Percentiles rank a stretch among this genome's conserved stretches.
phyloP scores from a whole-genome alignment of 2,797 vertebrate species.

The Hapalemur alaotrensis region DNA sequence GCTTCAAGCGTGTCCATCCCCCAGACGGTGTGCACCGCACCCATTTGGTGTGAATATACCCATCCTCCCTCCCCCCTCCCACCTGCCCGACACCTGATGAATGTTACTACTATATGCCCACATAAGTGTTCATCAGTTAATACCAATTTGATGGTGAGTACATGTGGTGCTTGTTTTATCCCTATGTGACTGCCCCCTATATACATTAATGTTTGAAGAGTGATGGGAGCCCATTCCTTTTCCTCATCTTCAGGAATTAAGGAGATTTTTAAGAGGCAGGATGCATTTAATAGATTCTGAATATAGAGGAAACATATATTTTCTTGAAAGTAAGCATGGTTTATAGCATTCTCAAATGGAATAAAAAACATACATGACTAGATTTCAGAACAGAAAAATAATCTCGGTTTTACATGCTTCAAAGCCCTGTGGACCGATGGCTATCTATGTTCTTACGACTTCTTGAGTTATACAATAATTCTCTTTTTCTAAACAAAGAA shows the following conservation, averaged over 20 bases:
- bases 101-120: too few species aligned
- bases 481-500: constrained; percentile 16
- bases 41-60: too few species aligned
- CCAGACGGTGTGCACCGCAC: too few species aligned
- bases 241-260: background rate
- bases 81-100: too few species aligned
- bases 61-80: too few species aligned
- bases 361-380: background rate
- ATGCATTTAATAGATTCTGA: background rate
- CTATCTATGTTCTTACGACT: background rate
- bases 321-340: background rate
- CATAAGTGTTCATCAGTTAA: too few species aligned
- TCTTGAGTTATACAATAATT: background rate
- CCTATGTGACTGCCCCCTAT: background rate
- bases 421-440: background rate
- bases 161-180: background rate
- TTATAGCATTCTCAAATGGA: background rate
- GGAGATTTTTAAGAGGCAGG: background rate
- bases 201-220: background rate
- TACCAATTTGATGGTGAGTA: too few species aligned
- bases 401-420: background rate
- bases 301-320: background rate
- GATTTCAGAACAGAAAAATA: constrained; percentile 20
- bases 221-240: background rate
- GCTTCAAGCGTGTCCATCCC: too few species aligned